Evolutionary conservation across 2,113 vertebrate species (phyloP), one percentile per base, ranked within the genome.

Genomic region (Alosa alosa): DNA sequence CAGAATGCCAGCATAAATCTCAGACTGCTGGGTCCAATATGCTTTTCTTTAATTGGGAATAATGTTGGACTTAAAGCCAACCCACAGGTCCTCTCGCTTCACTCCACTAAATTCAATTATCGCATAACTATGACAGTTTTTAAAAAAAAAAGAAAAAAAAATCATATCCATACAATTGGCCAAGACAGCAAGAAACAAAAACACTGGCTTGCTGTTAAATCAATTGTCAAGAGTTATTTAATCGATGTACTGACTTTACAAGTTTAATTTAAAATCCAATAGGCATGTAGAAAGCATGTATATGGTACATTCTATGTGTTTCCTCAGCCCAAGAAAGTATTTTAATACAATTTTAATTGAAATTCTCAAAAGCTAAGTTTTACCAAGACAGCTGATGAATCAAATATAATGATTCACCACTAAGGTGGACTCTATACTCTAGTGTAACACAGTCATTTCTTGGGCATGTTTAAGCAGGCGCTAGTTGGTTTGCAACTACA

Each of bases 1-100:
- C 15, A 78, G 72, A 17, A 78, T 78, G 72, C 72, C 72, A 78
- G 36, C 72, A 31, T 17, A 78, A 78, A 78, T 78, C 72, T 78
- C 11, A 1, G 72, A 31, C 31, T 78, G 31, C 15, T 31, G 36
- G 72, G 25, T 78, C 72, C 64, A 60, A 60, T 60, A 60, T 22
- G 18, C 55, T 20, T 60, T 60, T 60, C 20, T 60, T 60, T 36
- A 78, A 39, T 17, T 78, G 72, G 31, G 72, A 78, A 78, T 36
- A 36, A 36, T 17, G 25, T 78, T 78, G 72, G 72, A 78, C 36
- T 78, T 31, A 17, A 39, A 10, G 72, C 72, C 31, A 78, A 25
- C 72, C 72, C 39, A 17, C 31, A 78, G 36, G 25, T 36, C 72
- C 72, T 36, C 72, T 36, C 31, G 31, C 72, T 39, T 78, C 72